A percentile compares a stretch with the other conserved stretches of the same genome.
Evolutionary conservation across 2,888 invertebrate genomes (phyloP).

Genomic region (Drosophila antonietae): DNA sequence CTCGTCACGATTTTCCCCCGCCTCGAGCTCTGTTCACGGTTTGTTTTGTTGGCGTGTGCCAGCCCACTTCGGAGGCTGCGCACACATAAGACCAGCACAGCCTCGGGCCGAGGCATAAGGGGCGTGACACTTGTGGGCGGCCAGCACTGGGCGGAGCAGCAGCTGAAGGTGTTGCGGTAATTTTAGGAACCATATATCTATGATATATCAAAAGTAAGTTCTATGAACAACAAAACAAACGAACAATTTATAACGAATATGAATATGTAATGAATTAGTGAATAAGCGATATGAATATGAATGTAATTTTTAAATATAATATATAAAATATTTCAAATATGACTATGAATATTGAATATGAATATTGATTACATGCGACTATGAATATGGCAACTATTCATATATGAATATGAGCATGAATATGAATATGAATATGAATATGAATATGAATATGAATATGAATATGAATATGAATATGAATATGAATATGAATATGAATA

Average conservation of each 20-base stretch:
- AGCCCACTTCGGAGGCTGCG: conserved; percentile 27
- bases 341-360: conserved; percentile 2
- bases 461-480: neutral
- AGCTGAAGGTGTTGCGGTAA: conserved; percentile 87
- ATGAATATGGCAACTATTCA: neutral
- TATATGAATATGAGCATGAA: neutral
- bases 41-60: conserved; percentile 23
- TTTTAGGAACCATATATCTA: conserved; percentile 98
- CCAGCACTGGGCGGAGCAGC: conserved; percentile 34
- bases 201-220: conserved; percentile 98
- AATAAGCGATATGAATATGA: conserved; percentile 11
- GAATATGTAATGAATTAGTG: conserved; percentile 18
- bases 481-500: neutral
- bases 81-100: conserved; percentile 9
- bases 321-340: neutral
- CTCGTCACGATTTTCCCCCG: conserved; percentile 2
- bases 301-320: conserved; percentile 1
- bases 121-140: conserved; percentile 1
- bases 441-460: neutral
- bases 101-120: neutral
- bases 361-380: neutral
- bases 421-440: neutral
- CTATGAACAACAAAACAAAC: conserved; percentile 90
- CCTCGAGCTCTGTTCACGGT: conserved; percentile 1
- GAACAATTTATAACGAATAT: conserved; percentile 63